Conservation (phyloP, 2,113 vertebrate genomes). For the Rhineura floridana region DNA sequence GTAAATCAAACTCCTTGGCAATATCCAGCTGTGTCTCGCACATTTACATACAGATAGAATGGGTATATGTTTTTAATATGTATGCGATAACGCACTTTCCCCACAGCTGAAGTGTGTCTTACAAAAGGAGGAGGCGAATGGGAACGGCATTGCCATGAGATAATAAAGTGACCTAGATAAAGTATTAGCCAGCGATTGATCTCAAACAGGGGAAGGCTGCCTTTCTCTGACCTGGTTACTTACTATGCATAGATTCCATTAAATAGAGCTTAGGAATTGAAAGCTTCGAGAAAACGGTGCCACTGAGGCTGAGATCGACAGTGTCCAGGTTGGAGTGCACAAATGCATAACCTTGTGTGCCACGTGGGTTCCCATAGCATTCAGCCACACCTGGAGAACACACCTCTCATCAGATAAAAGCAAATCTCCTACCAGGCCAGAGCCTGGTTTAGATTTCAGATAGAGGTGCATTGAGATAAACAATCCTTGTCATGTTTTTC, state of each 20-base stretch:
- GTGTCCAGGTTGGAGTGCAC: neutral
- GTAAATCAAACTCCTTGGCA: conserved; percentile 96
- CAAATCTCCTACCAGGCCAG: neutral
- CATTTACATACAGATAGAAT: conserved; percentile 99
- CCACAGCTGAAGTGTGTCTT: conserved; percentile 74
- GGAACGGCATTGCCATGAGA: conserved; percentile 81
- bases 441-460: rapidly evolving
- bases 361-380: no score
- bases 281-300: conserved; percentile 66
- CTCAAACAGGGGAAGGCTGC: conserved; percentile 81
- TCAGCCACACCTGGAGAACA: no score
- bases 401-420: neutral
- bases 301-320: conserved; percentile 62
- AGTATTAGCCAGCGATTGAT: conserved; percentile 86
- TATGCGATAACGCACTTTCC: conserved; percentile 82
- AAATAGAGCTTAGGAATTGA: conserved; percentile 83
- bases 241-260: conserved; percentile 86
- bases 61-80: conserved; percentile 97
- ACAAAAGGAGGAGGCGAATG: conserved; percentile 80
- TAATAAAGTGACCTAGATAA: conserved; percentile 90
- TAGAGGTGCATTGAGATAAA: neutral
- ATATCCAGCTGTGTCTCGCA: conserved; percentile 94
- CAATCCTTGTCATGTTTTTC: neutral
- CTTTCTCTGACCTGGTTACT: conserved; percentile 82
- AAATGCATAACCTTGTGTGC: neutral